Conservation (phyloP, 2,888 invertebrate genomes). For the Drosophila anomalata region DNA sequence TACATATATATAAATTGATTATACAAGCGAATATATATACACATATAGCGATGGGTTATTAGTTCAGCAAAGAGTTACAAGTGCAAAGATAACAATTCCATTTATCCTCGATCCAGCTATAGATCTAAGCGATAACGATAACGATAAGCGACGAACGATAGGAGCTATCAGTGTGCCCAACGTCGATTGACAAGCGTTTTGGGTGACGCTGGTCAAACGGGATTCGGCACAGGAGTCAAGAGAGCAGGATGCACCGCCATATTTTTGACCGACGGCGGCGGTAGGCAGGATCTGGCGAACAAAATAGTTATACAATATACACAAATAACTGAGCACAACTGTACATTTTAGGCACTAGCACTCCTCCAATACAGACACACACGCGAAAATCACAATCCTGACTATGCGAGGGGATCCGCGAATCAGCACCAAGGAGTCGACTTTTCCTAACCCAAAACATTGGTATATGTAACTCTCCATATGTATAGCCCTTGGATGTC, state of each 20-base stretch:
- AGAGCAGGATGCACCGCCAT: not conserved
- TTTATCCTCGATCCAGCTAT: conserved; percentile 18
- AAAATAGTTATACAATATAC: conserved; percentile 10
- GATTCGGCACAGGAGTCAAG: conserved; percentile 21
- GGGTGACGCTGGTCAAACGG: conserved; percentile 67
- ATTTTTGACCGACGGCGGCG: conserved; percentile 12
- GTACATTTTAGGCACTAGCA: conserved; percentile 60
- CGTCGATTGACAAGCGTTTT: conserved; percentile 62
- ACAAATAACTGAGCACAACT: conserved; percentile 37
- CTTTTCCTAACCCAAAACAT: conserved; percentile 14
- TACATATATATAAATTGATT: conserved; percentile 35
- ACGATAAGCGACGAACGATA: conserved; percentile 11
- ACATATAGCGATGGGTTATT: conserved; percentile 42
- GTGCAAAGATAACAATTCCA: conserved; percentile 40
- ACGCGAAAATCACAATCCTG: conserved; percentile 2
- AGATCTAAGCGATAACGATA: conserved; percentile 16
- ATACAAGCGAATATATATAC: conserved; percentile 36
- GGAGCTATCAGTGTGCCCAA: conserved; percentile 30
- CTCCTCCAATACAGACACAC: conserved; percentile 29
- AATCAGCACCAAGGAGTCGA: conserved; percentile 3
- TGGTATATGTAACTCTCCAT: not conserved
- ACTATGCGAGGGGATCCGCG: conserved; percentile 7
- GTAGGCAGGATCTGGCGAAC: conserved; percentile 4
- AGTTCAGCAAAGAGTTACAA: conserved; percentile 40
- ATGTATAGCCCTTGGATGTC: not conserved